Evolutionary conservation across 1,140 invertebrate genomes (phyloP), one percentile per base, ranked within the genome.

Genomic region (Pseudomyrmex sp.): DNA sequence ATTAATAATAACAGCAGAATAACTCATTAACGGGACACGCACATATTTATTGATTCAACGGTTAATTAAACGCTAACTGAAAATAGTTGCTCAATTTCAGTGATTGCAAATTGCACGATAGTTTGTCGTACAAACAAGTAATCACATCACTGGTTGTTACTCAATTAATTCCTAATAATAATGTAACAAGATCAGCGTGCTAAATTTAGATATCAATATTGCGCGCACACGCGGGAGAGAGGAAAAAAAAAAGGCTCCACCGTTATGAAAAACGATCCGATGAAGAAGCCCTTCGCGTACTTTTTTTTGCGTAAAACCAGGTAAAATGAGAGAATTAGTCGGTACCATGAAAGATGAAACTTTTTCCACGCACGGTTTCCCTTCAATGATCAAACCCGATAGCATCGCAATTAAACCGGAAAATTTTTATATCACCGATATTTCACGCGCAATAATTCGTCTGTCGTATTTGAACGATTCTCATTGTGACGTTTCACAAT

Each of bases 131-230:
- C 48, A 35, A 70, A 70, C 44, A 50, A 80, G 69, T 70, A 79
- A 79, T 79, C 44, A 70, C 44, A 35, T 61, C 65, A 70, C 48
- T 70, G 35, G 15, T 26, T 23, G 54, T 12, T 52, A 12, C 8
- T 10, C 7, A 7, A 15, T 80, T 80, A 79, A 79, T 79, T 69
- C 58, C 68, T 79, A 23, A 79, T 59, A 20, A 59, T 69, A 35
- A 2, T 35, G 15, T 18, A 66, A 46, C 13, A 4, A 15, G 15
- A 44, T 69, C 50, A 35, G 7, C 58, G 50, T 8, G 15, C 59
- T 77, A 68, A 56, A 79, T 58, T 80, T 59, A 1, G 59, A 3
- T 48, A 18, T 10, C 15, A 70, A 26, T 54, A 35, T 2, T 48
- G 2, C 20, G 7, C 12, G 13, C 15, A 35, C 35, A 35, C 35